A percentile compares a stretch with the other conserved stretches of the same genome.
These are phyloP conservation scores for Acronicta leporina DNA, from an alignment of 2,888 invertebrate genomes.

Conservation along the genomic window DNA sequence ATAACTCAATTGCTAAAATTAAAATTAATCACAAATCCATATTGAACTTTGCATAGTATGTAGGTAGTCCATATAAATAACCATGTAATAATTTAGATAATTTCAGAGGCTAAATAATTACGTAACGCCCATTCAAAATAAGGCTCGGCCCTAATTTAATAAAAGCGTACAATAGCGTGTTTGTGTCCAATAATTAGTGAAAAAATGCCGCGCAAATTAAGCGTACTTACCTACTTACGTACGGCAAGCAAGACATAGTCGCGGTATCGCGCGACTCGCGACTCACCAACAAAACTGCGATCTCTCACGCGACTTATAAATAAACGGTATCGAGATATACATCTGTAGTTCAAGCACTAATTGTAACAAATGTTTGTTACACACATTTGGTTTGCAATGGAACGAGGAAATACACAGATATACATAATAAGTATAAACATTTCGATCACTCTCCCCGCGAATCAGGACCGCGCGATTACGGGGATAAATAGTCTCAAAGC, in stretches of 20 bases:
- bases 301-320: slow-evolving; percentile 47
- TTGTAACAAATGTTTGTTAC: slow-evolving; percentile 26
- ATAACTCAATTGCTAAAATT: no score
- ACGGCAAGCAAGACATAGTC: slow-evolving; percentile 27
- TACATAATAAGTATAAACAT: no score
- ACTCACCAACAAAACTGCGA: slow-evolving; percentile 35
- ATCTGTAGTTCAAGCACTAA: slow-evolving; percentile 30
- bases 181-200: slow-evolving; percentile 52
- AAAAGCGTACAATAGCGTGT: slow-evolving; percentile 55
- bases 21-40: no score
- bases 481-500: no score
- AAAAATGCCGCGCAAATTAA: slow-evolving; percentile 41
- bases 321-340: slow-evolving; percentile 44
- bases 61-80: no score
- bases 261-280: slow-evolving; percentile 27
- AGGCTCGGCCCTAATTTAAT: slow-evolving; percentile 49
- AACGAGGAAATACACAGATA: not conserved
- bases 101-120: slow-evolving; percentile 24
- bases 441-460: no score
- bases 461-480: no score
- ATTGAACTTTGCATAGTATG: no score
- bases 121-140: slow-evolving; percentile 34
- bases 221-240: slow-evolving; percentile 13
- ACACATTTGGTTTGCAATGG: slow-evolving; percentile 6
- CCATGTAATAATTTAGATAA: slow-evolving; percentile 20